Evolutionary conservation across 23 tunicate genomes (phyloP), one percentile per base, ranked within the genome.

Genomic region (Phallusia fumigata): DNA sequence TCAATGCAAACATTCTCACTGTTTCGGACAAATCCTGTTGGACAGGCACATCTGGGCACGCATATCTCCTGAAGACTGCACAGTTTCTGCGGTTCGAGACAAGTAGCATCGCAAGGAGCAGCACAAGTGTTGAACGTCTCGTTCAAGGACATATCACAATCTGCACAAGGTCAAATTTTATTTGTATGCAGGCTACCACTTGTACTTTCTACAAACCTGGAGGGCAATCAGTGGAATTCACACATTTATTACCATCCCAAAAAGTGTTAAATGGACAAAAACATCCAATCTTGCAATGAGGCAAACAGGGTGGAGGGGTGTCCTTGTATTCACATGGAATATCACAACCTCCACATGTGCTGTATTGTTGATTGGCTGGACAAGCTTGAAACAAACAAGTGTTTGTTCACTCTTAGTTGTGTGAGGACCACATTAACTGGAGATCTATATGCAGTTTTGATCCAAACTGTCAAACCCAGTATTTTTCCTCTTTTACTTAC

Each of bases 41-140:
- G 36, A 47, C 87, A 84, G 5, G 87, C 87, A 36, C 87, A 84
- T 18, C 87, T 51, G 5, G 22, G 52, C 47, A 32, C 52, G 51
- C 87, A 84, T 21, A 24, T 21, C 5, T 51, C 52, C 35, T 76
- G 75, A 12, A 19, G 52, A 51, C 32, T 31, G 76, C 81, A 47
- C 10, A 40, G 47, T 40, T 40, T 40, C 81, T 80, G 58, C 0
- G 45, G 33, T 19, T 15, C 22, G 0, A 18, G 31, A 36, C 87
- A 76, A 53, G 81, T 84, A 31, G 87, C 50, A 47, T 84, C 87
- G 33, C 87, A 84, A 3, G 87, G 81, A 45, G 81, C 75, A 33
- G 87, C 87, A 76, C 87, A 84, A 0, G 30, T 16, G 26, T 18
- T 22, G 22, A 32, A 76, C 36, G 40, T 53, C 40, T 83, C 86